A percentile compares a stretch with the other conserved stretches of the same genome.
Evolutionary conservation across 2,888 invertebrate species (phyloP).

Genomic region (Zaprionus obscuricornis): DNA sequence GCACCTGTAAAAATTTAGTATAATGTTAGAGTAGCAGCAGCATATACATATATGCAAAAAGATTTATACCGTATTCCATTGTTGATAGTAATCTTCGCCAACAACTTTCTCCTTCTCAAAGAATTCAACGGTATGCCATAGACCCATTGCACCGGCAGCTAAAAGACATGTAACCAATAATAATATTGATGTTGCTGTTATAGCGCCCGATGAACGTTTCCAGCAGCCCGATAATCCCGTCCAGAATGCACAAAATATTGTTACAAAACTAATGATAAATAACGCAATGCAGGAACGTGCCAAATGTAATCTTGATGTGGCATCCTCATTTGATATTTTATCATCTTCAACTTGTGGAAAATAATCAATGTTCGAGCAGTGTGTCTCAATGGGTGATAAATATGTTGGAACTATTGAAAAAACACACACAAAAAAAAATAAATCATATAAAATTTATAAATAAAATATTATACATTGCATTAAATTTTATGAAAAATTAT

Average conservation of each 20-base stretch:
- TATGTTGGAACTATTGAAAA: conserved; percentile 90
- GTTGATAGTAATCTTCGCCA: conserved; percentile 95
- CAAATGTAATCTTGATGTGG: conserved; percentile 93
- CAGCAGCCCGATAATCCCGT: conserved; percentile 98
- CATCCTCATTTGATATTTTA: conserved; percentile 85
- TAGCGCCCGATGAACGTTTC: conserved; percentile 96
- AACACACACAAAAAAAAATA: background rate
- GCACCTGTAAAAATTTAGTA: conserved; percentile 85
- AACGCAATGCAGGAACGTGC: conserved; percentile 96
- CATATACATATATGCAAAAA: background rate
- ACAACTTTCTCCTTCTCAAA: conserved; percentile 97
- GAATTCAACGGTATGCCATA: conserved; percentile 98
- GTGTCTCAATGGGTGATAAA: conserved; percentile 95
- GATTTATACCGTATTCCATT: conserved; percentile 91
- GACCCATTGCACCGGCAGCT: conserved; percentile 96
- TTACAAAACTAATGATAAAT: conserved; percentile 95
- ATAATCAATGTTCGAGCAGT: conserved; percentile 97
- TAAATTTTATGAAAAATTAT: conserved; percentile 20
- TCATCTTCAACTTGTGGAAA: conserved; percentile 86
- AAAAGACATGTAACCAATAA: conserved; percentile 88
- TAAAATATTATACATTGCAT: background rate
- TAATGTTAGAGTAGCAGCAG: background rate
- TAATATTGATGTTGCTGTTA: conserved; percentile 94
- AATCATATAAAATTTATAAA: too few species aligned
- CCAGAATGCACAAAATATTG: conserved; percentile 96